Evolutionary conservation across 2,888 invertebrate genomes (phyloP), one percentile per base, ranked within the genome.

Genomic region (Leptopterna dolabrata): DNA sequence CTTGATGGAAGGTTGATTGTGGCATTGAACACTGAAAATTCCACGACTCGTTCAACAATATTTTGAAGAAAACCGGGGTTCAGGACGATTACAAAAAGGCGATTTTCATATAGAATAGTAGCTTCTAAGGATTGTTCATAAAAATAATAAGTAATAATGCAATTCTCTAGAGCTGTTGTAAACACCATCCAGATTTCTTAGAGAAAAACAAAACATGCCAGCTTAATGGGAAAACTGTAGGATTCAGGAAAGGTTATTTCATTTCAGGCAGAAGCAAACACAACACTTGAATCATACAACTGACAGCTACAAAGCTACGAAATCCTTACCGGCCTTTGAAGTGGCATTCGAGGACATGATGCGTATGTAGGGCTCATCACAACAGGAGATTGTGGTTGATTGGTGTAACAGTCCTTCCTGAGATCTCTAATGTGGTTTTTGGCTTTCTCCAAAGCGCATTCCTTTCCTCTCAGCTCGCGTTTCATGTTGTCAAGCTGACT

Each of bases 361-460:
- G 14, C 16, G 41, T 36, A 4, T 30, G 76, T 76, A 13, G 1
- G 24, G 14, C 24, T 24, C 14, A 2, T 43, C 76, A 0, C 36
- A 14, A 43, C 41, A 30, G 76, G 76, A 11, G 76, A 36, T 43
- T 24, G 29, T 6, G 30, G 11, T 19, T 24, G 27, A 0, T 3
- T 45, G 14, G 27, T 29, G 78, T 24, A 13, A 24, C 14, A 78
- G 43, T 43, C 27, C 16, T 0, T n/a, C 45, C 55, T n/a, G n/a
- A 82, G 55, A n/a, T 82, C 81, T 55, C 29, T 43, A 13, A 82
- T 82, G 81, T 82, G 63, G 47, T 13, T 51, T 51, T 27, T 82
- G 55, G 81, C 81, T 82, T 82, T 82, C 19, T 82, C 55, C 30
- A 82, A 41, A 9, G 51, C 55, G n/a, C 55, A 82, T 9, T 45